Base-by-base conservation (phyloP, 2,113 vertebrate genomes). In the Corythornis madagascariensis region DNA sequence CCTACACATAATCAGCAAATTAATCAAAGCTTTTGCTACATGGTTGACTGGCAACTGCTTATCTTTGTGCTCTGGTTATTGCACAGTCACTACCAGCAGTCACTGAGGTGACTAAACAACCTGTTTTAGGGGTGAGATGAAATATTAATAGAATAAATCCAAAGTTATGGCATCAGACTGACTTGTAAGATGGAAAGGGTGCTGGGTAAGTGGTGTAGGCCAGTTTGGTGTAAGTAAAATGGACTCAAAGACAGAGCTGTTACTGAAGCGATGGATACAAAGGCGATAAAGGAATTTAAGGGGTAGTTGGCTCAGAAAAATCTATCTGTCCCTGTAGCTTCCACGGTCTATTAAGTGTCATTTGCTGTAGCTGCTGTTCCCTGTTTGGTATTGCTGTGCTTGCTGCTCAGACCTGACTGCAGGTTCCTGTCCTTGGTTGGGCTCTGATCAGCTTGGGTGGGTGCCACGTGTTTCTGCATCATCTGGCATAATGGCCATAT, bases 121-220 rank as follows among this genome's bases (percentile, higher is more conserved):
- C 47, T 55, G 6, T n/a, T 53, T 69, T 43, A 64, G 40, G 45
- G 67, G 38, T 11, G 17, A 86, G 57, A 80, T 2, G 4, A 15
- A 14, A 35, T 31, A 25, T 0, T 31, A 19, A 21, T 11, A 79
- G 35, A 77, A 17, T 59, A 88, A 94, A 78, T 56, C 53, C 25
- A 12, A 56, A 31, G 35, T 55, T 52, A 28, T 3, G 9, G n/a
- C 8, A 5, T 78, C n/a, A 64, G 14, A 73, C 69, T 33, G 19
- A 31, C 15, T 53, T 24, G 13, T 17, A 6, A 50, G 60, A 53
- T 4, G 38, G 21, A 42, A 63, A 16, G 47, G 24, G 29, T 0
- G 0, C 24, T 0, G 1, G 43, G 12, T 38, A 8, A 35, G 38
- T 9, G 29, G 10, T 4, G 20, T 9, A 18, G 21, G 60, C 25